Percentiles rank a stretch among this genome's conserved stretches.
phyloP scores from a whole-genome alignment of 1,140 invertebrate genomes.

The Neodiprion virginianus region DNA sequence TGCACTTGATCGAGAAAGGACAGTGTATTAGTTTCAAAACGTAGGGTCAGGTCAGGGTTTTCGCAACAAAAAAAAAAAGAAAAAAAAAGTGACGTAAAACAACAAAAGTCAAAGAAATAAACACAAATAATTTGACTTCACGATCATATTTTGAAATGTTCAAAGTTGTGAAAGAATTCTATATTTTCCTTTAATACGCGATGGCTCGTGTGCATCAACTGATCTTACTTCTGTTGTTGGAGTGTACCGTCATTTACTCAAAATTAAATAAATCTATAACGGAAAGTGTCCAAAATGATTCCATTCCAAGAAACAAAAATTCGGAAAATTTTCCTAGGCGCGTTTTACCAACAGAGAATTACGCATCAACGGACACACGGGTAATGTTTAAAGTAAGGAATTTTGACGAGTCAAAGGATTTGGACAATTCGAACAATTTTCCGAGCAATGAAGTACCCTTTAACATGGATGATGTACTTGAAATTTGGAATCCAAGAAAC shows the following conservation, averaged over 20 bases:
- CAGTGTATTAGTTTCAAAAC: neutral
- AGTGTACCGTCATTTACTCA: neutral
- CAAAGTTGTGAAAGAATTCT: too few relatives aligned
- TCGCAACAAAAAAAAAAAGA: too few relatives aligned
- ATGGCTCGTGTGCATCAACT: neutral
- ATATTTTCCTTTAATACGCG: too few relatives aligned
- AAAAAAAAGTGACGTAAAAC: too few relatives aligned
- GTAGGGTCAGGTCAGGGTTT: neutral
- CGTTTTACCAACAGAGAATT: neutral
- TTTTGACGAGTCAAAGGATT: neutral
- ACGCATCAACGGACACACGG: neutral
- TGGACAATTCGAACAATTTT: neutral
- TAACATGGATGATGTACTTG: slow-evolving; percentile 28
- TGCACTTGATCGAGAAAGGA: neutral
- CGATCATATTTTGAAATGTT: too few relatives aligned
- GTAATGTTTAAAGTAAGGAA: neutral
- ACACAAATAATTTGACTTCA: too few relatives aligned
- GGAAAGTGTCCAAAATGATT: neutral
- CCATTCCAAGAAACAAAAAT: neutral
- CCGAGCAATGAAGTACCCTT: neutral
- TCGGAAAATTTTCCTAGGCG: neutral
- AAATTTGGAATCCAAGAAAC: slow-evolving; percentile 37
- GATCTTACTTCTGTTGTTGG: neutral
- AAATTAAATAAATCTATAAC: neutral
- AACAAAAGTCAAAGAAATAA: too few relatives aligned